These are phyloP conservation scores for Oreochromis spilurus DNA, from an alignment of 2,113 vertebrate species.

Conservation along the genomic window DNA sequence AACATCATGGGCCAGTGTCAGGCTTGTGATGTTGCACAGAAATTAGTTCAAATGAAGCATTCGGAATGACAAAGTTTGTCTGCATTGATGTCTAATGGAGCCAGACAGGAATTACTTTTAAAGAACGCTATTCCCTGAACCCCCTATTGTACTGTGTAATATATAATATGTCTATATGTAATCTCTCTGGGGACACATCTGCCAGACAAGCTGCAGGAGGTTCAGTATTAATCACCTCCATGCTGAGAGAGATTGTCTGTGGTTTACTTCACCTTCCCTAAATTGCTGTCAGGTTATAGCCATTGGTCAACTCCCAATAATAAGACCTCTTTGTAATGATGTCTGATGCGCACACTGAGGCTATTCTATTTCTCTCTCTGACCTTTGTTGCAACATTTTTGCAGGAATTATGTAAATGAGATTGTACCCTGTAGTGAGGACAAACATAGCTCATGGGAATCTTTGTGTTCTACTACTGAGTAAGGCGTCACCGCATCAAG, in stretches of 20 bases:
- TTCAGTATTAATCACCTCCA: not conserved
- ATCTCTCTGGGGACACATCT: not conserved
- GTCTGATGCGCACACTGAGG: not conserved
- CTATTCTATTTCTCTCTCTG: not conserved
- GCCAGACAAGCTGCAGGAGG: not conserved
- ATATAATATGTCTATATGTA: not conserved
- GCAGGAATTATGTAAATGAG: conserved; percentile 15
- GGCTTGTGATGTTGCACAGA: not conserved
- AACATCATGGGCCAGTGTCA: not conserved
- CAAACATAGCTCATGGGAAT: conserved; percentile 16
- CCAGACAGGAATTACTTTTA: not conserved
- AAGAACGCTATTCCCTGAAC: not conserved
- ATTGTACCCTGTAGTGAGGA: not conserved
- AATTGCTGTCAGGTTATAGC: not conserved
- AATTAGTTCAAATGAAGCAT: not conserved
- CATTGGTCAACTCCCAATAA: not conserved
- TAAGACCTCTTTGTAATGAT: not conserved
- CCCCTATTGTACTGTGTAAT: not conserved
- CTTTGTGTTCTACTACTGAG: not conserved
- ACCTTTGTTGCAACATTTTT: conserved; percentile 1
- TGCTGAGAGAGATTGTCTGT: not conserved
- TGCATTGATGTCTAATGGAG: not conserved
- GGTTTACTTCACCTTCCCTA: not conserved
- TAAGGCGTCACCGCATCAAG: not conserved
- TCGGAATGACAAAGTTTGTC: not conserved